Evolutionary conservation across 2,113 vertebrate species (phyloP).

Genomic region (Lophotis ruficrista): DNA sequence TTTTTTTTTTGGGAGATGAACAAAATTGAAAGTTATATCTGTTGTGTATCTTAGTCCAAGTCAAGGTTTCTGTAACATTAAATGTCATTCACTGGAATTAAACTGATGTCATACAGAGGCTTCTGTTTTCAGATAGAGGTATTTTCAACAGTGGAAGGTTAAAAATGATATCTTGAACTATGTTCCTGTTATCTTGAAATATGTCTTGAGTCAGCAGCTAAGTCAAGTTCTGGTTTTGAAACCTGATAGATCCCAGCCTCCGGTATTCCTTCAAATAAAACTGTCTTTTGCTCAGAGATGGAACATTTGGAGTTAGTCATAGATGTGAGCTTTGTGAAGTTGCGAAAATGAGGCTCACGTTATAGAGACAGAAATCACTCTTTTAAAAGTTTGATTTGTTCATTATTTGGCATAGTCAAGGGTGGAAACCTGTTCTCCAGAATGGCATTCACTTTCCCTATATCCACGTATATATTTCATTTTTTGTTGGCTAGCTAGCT

Average conservation of each 20-base stretch:
- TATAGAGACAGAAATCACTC: constrained; percentile 40
- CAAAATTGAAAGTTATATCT: not conserved
- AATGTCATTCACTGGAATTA: not conserved
- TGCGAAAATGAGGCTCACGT: not conserved
- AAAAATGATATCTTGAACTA: constrained; percentile 52
- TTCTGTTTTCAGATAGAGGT: constrained; percentile 46
- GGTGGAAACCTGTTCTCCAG: not conserved
- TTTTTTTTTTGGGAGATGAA: not conserved
- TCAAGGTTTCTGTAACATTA: not conserved
- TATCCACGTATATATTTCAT: not conserved
- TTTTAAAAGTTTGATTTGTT: constrained; percentile 28
- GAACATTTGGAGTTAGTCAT: constrained; percentile 49
- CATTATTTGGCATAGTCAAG: not conserved
- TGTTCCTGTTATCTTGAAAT: constrained; percentile 53
- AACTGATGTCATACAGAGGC: not conserved
- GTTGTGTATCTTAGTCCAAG: not conserved
- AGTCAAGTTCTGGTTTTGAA: constrained; percentile 51
- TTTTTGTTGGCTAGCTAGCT: not conserved
- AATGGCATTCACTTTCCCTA: not conserved
- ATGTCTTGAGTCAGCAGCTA: constrained; percentile 49
- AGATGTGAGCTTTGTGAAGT: constrained; percentile 33
- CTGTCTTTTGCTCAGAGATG: constrained; percentile 33
- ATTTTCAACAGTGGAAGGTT: constrained; percentile 27
- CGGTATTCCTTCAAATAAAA: constrained; percentile 63
- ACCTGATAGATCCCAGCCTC: constrained; percentile 38